A percentile compares a stretch with the other conserved stretches of the same genome.
Evolutionary conservation across 1,140 invertebrate species (phyloP).

Genomic region (Drosophila quadrilineata): DNA sequence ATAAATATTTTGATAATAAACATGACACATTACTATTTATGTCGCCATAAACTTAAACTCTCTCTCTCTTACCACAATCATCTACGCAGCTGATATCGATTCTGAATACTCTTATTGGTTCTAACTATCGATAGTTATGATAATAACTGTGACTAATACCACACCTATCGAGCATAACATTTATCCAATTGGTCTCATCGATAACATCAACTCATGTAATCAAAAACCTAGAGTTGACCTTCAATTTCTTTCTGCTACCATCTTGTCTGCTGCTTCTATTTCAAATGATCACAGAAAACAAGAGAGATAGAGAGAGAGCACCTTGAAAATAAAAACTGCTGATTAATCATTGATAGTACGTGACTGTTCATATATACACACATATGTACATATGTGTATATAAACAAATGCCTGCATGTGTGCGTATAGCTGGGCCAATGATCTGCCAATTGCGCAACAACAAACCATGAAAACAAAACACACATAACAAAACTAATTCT

Average conservation of each 20-base stretch:
- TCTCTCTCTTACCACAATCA: too few relatives aligned
- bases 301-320: constrained; percentile 51
- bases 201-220: background rate
- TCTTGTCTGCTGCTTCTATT: constrained; percentile 13
- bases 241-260: constrained; percentile 24
- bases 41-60: too few relatives aligned
- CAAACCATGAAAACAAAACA: constrained; percentile 21
- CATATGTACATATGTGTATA: constrained; percentile 13
- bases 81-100: too few relatives aligned
- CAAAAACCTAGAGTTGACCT: constrained; percentile 10
- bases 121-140: too few relatives aligned
- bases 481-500: constrained; percentile 3
- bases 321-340: constrained; percentile 34
- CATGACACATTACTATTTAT: background rate
- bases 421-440: constrained; percentile 50
- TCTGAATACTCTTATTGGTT: too few relatives aligned
- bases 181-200: too few relatives aligned
- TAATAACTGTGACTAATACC: too few relatives aligned
- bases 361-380: constrained; percentile 5
- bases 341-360: constrained; percentile 30
- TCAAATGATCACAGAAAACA: constrained; percentile 9
- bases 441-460: constrained; percentile 71
- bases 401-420: too few relatives aligned
- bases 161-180: too few relatives aligned
- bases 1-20: background rate